These are phyloP conservation scores for Stercorarius parasiticus DNA, from an alignment of 2,113 vertebrate genomes.

Conservation along the genomic window DNA sequence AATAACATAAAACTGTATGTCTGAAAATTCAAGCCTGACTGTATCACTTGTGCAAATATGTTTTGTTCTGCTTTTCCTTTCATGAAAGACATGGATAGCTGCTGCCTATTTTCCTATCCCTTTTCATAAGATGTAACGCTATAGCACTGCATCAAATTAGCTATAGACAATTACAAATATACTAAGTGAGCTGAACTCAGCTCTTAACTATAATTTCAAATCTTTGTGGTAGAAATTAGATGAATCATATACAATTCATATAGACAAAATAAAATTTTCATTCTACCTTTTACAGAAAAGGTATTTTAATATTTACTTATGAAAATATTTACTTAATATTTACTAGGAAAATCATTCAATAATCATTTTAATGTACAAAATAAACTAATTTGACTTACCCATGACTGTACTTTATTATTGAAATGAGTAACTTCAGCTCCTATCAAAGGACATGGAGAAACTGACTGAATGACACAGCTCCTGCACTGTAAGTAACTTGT, in stretches of 20 bases:
- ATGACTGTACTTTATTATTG: slow-evolving; percentile 14
- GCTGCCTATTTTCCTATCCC: background rate
- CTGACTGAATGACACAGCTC: slow-evolving; percentile 62
- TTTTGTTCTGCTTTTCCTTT: background rate
- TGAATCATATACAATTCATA: background rate
- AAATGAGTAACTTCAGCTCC: slow-evolving; percentile 57
- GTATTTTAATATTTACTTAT: background rate
- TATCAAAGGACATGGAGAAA: slow-evolving; percentile 51
- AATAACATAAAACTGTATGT: background rate
- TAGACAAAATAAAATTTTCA: background rate
- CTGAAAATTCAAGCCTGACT: background rate
- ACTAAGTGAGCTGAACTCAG: background rate
- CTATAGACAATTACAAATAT: background rate
- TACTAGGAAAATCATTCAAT: background rate
- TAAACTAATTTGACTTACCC: slow-evolving; percentile 49
- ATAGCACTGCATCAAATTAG: background rate
- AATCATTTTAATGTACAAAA: background rate
- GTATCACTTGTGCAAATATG: background rate
- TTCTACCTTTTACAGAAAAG: background rate
- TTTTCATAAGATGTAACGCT: background rate
- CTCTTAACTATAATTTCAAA: background rate
- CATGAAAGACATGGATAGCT: background rate
- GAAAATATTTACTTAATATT: background rate
- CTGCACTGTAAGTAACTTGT: slow-evolving; percentile 75
- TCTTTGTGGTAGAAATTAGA: background rate